Conservation (phyloP, 1,140 invertebrate genomes). For the Zeugodacus cucurbitae region DNA sequence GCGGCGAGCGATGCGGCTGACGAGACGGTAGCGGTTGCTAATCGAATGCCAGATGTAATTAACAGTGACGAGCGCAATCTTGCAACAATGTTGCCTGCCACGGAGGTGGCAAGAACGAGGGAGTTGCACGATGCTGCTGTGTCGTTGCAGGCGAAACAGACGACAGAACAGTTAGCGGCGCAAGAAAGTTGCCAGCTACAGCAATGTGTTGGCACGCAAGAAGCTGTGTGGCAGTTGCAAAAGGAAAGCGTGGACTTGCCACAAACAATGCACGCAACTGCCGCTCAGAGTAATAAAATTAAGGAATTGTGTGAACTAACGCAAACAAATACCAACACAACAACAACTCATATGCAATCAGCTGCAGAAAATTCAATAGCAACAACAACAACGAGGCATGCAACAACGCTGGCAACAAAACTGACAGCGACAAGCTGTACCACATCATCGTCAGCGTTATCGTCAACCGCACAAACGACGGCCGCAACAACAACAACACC, state of each 20-base stretch:
- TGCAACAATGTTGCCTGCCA: slow-evolving; percentile 8
- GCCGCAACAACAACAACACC: background rate
- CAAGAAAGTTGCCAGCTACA: slow-evolving; percentile 1
- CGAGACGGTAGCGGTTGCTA: background rate
- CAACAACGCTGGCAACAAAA: background rate
- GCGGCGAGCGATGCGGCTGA: background rate
- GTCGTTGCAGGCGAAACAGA: background rate
- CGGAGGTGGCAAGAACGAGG: background rate
- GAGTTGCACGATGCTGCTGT: background rate
- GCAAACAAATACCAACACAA: background rate
- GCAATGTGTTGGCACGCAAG: background rate
- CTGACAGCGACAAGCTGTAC: background rate
- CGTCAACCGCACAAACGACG: background rate
- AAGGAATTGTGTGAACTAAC: background rate
- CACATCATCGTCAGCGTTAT: background rate
- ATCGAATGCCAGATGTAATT: slow-evolving; percentile 26
- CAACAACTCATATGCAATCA: background rate
- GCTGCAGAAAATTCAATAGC: background rate
- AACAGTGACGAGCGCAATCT: background rate
- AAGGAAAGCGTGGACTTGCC: background rate
- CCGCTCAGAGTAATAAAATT: background rate
- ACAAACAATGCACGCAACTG: background rate
- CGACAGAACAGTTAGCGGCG: background rate
- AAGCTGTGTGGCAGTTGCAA: background rate
- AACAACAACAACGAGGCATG: background rate